Conservation (phyloP, 2,888 invertebrate genomes). For the Bruchidius siliquastri region DNA sequence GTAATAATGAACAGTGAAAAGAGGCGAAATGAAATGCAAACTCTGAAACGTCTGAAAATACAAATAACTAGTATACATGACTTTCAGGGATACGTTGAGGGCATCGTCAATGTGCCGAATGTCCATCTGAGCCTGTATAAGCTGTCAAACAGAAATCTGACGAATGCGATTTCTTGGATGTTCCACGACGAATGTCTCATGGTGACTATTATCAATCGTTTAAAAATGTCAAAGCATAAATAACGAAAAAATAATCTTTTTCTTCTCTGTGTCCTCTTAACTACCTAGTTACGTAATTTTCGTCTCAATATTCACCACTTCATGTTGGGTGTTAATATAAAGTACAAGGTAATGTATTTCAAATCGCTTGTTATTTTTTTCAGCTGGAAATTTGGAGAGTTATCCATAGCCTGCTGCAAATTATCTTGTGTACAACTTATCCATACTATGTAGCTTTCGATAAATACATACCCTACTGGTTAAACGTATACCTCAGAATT, state of each 20-base stretch:
- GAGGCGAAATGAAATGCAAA: conserved; percentile 9
- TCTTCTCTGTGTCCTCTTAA: too few species aligned
- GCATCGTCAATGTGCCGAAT: neutral
- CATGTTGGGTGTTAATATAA: too few species aligned
- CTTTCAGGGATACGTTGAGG: neutral
- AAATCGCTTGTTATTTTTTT: too few species aligned
- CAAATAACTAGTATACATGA: conserved; percentile 2
- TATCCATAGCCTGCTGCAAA: conserved; percentile 47
- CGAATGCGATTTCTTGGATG: conserved; percentile 50
- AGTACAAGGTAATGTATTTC: too few species aligned
- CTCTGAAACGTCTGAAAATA: conserved; percentile 14
- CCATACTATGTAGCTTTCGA: conserved; percentile 51
- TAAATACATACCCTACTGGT: conserved; percentile 45
- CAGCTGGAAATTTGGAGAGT: conserved; percentile 50
- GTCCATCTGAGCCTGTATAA: conserved; percentile 13
- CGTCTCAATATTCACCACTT: too few species aligned
- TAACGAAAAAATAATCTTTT: too few species aligned
- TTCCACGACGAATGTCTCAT: conserved; percentile 48
- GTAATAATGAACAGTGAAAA: conserved; percentile 4
- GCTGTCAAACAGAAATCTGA: conserved; percentile 37
- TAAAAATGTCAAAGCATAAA: neutral
- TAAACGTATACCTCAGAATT: conserved; percentile 46
- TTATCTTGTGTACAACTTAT: conserved; percentile 48
- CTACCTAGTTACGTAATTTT: too few species aligned
- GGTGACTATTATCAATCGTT: conserved; percentile 1